These are phyloP conservation scores for Bos taurus DNA, from an alignment of 2,113 vertebrate genomes.

Conservation along the genomic window DNA sequence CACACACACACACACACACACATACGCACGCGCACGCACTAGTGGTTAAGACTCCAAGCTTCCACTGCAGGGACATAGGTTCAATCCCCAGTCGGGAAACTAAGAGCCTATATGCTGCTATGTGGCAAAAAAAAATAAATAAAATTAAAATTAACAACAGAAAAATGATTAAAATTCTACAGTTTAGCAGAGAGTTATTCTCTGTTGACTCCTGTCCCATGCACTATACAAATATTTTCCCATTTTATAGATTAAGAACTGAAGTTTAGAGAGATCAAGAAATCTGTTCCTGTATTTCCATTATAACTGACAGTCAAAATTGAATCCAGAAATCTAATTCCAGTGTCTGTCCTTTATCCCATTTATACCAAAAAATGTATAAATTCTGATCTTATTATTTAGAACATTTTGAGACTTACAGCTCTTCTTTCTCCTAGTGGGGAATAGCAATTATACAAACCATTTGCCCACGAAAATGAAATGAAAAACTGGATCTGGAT, in stretches of 20 bases:
- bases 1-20: background rate
- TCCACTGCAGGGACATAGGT: background rate
- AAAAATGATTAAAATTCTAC: background rate
- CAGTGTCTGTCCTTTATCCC: background rate
- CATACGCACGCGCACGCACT: background rate
- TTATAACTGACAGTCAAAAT: background rate
- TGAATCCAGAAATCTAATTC: background rate
- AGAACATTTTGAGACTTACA: background rate
- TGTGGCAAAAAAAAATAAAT: background rate
- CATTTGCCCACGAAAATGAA: background rate
- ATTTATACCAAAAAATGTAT: background rate
- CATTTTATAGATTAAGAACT: background rate
- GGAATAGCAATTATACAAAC: background rate
- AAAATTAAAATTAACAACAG: background rate
- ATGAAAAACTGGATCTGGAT: background rate
- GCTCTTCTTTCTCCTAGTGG: background rate
- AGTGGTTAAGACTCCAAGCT: background rate
- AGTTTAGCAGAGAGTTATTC: background rate
- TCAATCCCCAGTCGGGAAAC: background rate
- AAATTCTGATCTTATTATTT: slow-evolving; percentile 9
- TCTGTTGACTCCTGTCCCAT: background rate
- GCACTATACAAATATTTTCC: background rate
- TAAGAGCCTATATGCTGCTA: background rate
- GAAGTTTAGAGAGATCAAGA: background rate
- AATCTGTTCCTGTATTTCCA: background rate